Percentiles rank a stretch among this genome's conserved stretches.
Evolutionary conservation across 1,140 invertebrate genomes (phyloP).

Genomic region (Vanessa tameamea): DNA sequence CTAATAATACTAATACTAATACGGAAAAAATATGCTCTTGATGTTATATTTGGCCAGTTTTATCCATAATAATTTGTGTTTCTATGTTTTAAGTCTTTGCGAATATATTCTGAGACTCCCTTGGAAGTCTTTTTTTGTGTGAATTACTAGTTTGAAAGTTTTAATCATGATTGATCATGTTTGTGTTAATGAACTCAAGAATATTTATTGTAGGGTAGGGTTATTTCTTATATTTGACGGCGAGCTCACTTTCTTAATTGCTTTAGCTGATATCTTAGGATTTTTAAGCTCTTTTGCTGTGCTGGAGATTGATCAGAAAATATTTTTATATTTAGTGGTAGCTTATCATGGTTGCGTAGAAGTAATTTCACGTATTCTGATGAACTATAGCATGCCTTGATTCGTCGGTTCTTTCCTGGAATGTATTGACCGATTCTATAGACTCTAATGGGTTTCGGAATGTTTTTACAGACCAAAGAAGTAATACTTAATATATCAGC

Average conservation of each 20-base stretch:
- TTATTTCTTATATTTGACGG: not conserved
- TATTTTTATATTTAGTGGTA: slow-evolving; percentile 3
- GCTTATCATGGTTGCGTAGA: slow-evolving; percentile 3
- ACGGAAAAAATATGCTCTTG: too few relatives aligned
- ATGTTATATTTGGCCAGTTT: too few relatives aligned
- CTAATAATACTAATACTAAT: too few relatives aligned
- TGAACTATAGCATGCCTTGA: slow-evolving; percentile 33
- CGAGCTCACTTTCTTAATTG: slow-evolving; percentile 19
- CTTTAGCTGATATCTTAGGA: slow-evolving; percentile 24
- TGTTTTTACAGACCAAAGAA: not conserved
- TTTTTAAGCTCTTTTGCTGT: slow-evolving; percentile 22
- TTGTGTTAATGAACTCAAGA: too few relatives aligned
- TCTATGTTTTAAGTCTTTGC: too few relatives aligned
- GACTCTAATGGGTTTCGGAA: slow-evolving; percentile 33
- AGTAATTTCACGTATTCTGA: not conserved
- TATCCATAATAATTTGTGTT: too few relatives aligned
- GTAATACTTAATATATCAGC: slow-evolving; percentile 20
- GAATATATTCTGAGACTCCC: too few relatives aligned
- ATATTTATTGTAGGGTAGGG: too few relatives aligned
- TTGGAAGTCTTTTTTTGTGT: too few relatives aligned
- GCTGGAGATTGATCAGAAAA: not conserved
- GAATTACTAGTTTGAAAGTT: too few relatives aligned
- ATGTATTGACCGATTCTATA: slow-evolving; percentile 36
- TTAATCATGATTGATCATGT: too few relatives aligned
- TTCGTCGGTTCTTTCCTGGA: slow-evolving; percentile 19